Conservation (phyloP, 2,113 vertebrate species). For the Raphicerus campestris region DNA sequence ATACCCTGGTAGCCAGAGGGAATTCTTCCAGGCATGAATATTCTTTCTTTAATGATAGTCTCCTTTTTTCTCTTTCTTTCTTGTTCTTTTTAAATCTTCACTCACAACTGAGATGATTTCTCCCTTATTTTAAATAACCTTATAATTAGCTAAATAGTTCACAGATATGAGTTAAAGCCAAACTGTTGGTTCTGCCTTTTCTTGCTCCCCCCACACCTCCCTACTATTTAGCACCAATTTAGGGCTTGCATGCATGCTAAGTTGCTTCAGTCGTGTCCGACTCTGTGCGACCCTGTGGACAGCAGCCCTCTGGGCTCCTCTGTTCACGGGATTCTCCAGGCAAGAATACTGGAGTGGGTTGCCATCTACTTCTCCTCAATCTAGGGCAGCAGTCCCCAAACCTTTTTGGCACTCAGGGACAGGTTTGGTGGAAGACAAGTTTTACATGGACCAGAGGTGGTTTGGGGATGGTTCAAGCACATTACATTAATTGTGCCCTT, state of each 20-base stretch:
- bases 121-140: neutral
- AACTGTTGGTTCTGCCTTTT: neutral
- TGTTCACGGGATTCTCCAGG: neutral
- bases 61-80: neutral
- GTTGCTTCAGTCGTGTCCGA: accelerated
- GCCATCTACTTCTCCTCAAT: neutral
- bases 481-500: neutral
- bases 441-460: neutral
- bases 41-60: neutral
- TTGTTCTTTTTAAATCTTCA: neutral
- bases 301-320: neutral
- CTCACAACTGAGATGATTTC: neutral
- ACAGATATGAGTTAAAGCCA: neutral
- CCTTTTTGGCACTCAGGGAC: neutral
- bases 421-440: neutral
- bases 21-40: neutral
- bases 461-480: neutral
- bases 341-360: neutral
- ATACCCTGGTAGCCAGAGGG: neutral
- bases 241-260: neutral
- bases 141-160: neutral
- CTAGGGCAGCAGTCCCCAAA: neutral
- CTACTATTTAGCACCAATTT: neutral
- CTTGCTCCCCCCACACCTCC: neutral
- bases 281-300: neutral